A percentile compares a stretch with the other conserved stretches of the same genome.
These are phyloP conservation scores for Aradophagus sp. DNA, from an alignment of 1,140 invertebrate genomes.

Conservation along the genomic window DNA sequence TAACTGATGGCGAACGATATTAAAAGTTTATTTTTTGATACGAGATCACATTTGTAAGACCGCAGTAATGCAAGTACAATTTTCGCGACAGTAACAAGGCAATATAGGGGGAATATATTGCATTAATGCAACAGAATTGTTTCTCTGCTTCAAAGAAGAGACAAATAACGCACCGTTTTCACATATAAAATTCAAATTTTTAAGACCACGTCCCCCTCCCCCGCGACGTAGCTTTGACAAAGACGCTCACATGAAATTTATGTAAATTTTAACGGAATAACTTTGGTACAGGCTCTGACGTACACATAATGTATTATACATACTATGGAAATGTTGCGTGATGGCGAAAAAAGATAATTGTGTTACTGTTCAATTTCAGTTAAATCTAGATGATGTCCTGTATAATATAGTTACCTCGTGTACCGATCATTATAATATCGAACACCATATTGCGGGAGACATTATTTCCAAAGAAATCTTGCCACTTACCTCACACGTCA, in stretches of 20 bases:
- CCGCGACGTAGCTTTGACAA: conserved; percentile 24
- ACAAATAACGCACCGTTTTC: conserved; percentile 29
- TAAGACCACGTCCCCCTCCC: not conserved
- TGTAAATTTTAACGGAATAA: conserved; percentile 54
- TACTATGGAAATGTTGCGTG: conserved; percentile 43
- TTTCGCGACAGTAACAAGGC: no score
- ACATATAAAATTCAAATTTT: conserved; percentile 41
- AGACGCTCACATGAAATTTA: conserved; percentile 48
- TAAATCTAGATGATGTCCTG: conserved; percentile 45
- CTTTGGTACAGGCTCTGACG: conserved; percentile 20
- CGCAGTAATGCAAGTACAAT: no score
- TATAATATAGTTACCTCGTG: conserved; percentile 34
- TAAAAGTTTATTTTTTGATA: no score
- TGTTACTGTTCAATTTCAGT: conserved; percentile 43
- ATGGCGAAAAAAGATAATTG: conserved; percentile 49
- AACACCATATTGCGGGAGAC: conserved; percentile 13
- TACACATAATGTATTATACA: conserved; percentile 51
- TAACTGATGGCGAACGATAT: no score
- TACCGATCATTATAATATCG: conserved; percentile 23
- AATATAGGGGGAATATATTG: no score
- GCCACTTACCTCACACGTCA: conserved; percentile 14
- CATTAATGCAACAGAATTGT: not conserved
- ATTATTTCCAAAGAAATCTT: conserved; percentile 21
- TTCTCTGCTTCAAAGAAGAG: conserved; percentile 7
- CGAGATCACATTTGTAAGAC: no score